Conservation (phyloP, 2,888 invertebrate species). For the Shargacucullia verbasci region DNA sequence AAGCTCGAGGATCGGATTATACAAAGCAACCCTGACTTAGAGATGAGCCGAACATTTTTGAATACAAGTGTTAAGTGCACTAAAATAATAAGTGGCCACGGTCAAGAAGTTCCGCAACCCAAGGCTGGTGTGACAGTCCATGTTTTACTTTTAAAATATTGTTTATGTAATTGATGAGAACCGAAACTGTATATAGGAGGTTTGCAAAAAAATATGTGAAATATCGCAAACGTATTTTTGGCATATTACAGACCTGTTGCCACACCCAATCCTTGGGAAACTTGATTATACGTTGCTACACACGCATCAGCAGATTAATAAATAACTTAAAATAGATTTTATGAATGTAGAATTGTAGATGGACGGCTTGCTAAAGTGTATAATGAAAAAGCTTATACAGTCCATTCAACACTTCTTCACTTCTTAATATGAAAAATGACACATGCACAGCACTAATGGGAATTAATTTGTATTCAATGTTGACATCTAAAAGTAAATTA, state of each 20-base stretch:
- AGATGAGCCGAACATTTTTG: conserved; percentile 35
- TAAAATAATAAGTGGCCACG: conserved; percentile 47
- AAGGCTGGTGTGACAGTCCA: conserved; percentile 30
- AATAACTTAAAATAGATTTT: conserved; percentile 3
- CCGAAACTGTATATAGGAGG: background rate
- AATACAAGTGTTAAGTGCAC: conserved; percentile 53
- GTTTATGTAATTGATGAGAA: conserved; percentile 2
- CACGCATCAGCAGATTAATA: conserved; percentile 1
- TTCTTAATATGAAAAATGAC: background rate
- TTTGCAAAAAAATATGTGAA: conserved; percentile 2
- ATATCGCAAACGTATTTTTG: conserved; percentile 6
- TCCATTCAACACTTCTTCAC: background rate
- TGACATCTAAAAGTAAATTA: conserved; percentile 27
- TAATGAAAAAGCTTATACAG: background rate
- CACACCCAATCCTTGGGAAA: conserved; percentile 9
- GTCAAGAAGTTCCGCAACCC: conserved; percentile 35
- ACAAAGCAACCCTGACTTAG: conserved; percentile 52
- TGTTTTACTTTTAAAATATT: background rate
- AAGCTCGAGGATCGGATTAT: conserved; percentile 31
- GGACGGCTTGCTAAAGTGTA: too few relatives aligned
- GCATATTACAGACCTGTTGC: conserved; percentile 24
- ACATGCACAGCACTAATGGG: conserved; percentile 3
- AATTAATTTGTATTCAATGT: conserved; percentile 28
- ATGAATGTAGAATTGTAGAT: background rate
- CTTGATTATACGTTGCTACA: conserved; percentile 4